These are phyloP conservation scores for Thripadectes ignobilis DNA, from an alignment of 2,797 vertebrate genomes.

Conservation along the genomic window DNA sequence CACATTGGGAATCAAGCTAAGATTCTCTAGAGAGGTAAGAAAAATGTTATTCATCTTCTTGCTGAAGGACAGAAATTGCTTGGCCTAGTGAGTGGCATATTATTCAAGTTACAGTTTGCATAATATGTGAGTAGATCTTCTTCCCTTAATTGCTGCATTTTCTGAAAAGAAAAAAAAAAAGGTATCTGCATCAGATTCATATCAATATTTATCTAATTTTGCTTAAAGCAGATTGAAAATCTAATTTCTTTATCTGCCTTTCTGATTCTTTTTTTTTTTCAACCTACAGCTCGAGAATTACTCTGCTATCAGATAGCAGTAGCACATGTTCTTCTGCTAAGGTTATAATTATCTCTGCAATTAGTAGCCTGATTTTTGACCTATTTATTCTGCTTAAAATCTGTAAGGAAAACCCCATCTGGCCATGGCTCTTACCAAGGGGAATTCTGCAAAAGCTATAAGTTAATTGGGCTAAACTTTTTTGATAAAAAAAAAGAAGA, in stretches of 20 bases:
- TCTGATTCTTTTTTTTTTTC: not conserved
- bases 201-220: constrained; percentile 8
- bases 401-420: not conserved
- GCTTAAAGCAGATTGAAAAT: not conserved
- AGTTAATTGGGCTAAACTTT: not conserved
- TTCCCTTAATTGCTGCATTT: not conserved
- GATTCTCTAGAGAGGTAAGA: not conserved
- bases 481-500: not conserved
- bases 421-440: not conserved
- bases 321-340: not conserved
- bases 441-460: not conserved
- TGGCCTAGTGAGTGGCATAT: not conserved
- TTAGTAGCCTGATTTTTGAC: not conserved
- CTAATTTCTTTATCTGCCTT: not conserved
- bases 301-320: not conserved
- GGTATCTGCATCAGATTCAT: not conserved
- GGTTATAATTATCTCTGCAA: constrained; percentile 14
- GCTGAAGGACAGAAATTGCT: not conserved
- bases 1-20: not conserved
- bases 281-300: not conserved
- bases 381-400: constrained; percentile 11
- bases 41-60: not conserved
- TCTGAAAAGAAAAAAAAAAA: not conserved
- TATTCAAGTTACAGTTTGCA: not conserved
- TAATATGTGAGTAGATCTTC: not conserved